Evolutionary conservation across 2,888 invertebrate genomes (phyloP).

Genomic region (Frankliniella intonsa): DNA sequence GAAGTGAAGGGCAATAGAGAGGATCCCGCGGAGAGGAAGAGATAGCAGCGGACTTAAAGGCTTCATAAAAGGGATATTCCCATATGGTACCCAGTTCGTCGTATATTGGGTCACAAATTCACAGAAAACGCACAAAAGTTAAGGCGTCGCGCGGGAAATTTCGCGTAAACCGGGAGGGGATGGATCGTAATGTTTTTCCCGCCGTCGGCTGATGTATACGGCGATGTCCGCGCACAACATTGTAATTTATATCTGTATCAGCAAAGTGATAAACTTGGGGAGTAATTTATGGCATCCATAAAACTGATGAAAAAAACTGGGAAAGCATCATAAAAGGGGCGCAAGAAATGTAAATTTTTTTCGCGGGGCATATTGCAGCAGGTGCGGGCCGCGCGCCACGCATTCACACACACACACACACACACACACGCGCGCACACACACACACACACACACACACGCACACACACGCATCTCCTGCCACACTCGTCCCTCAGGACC

Average conservation of each 20-base stretch:
- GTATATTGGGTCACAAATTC: no score
- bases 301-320: conserved; percentile 13
- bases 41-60: no score
- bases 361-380: conserved; percentile 7
- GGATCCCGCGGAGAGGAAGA: no score
- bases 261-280: conserved; percentile 14
- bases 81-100: no score
- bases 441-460: not conserved
- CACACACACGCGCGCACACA: conserved; percentile 5
- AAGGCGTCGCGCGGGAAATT: no score
- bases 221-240: conserved; percentile 9
- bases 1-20: no score
- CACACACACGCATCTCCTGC: not conserved
- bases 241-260: not conserved
- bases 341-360: conserved; percentile 15
- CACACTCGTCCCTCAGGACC: no score
- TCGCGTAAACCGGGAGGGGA: no score
- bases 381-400: not conserved
- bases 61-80: no score
- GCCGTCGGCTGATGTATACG: not conserved
- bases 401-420: not conserved
- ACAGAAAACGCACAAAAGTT: no score
- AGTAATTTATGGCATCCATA: not conserved
- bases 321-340: not conserved
- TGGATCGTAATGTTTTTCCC: not conserved